phyloP scores from a whole-genome alignment of 2,797 vertebrate genomes.

The Poliocrania exsul region DNA sequence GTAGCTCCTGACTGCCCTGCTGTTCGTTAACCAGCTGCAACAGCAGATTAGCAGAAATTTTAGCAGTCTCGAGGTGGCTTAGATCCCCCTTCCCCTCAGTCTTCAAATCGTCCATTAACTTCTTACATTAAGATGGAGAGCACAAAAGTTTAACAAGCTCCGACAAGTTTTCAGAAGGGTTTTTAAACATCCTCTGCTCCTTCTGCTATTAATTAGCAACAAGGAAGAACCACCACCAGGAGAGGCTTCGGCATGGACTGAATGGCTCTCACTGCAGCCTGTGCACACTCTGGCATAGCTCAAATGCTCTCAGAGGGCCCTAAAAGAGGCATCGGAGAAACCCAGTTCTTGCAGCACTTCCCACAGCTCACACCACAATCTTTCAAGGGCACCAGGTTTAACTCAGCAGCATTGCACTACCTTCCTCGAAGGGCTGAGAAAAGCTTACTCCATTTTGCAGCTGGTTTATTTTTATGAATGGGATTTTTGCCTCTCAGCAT shows the following conservation, averaged over 20 bases:
- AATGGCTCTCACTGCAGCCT: background rate
- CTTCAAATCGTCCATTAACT: background rate
- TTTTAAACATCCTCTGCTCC: background rate
- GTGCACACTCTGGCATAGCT: background rate
- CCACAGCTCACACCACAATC: background rate
- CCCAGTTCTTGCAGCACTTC: background rate
- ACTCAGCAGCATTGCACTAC: background rate
- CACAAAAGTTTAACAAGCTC: background rate
- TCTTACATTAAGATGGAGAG: background rate
- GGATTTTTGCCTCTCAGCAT: background rate
- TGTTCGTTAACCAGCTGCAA: background rate
- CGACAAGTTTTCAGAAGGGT: background rate
- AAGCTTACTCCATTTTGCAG: background rate
- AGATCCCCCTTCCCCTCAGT: background rate
- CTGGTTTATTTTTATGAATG: background rate
- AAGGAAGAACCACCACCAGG: background rate
- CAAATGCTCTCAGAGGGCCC: background rate
- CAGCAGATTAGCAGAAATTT: background rate
- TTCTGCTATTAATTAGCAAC: background rate
- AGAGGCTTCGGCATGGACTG: background rate
- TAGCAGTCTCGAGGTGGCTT: background rate
- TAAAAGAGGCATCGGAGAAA: conserved; percentile 14
- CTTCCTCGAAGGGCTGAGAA: rapidly evolving
- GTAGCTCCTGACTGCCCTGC: background rate
- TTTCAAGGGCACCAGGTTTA: background rate